Conservation (phyloP, 2,113 vertebrate genomes). For the Tamias sibiricus region DNA sequence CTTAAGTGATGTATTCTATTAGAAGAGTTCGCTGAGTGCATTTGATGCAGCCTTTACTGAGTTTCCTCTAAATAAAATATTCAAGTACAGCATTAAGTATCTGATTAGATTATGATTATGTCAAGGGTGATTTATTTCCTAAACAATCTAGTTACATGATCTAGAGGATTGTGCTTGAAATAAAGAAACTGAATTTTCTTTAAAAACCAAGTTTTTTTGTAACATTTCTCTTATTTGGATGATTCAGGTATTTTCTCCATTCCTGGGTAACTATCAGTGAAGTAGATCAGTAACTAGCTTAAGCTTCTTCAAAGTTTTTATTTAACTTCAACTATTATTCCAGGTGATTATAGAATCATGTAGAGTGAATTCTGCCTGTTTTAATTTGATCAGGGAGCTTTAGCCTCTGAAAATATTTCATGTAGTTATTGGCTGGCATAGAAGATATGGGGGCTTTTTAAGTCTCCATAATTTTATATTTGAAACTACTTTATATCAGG, state of each 20-base stretch:
- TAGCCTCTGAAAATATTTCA: neutral
- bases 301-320: neutral
- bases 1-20: neutral
- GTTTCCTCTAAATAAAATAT: conserved; percentile 49
- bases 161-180: neutral
- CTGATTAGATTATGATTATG: neutral
- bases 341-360: neutral
- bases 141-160: conserved; percentile 14
- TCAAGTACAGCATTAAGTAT: neutral
- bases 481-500: neutral
- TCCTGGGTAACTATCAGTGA: neutral
- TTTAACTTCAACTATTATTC: neutral
- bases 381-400: neutral
- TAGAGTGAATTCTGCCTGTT: neutral
- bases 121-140: conserved; percentile 34
- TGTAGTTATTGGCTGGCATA: neutral
- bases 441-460: neutral
- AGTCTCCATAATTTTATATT: neutral
- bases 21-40: neutral
- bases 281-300: neutral
- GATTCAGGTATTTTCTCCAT: neutral
- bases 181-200: conserved; percentile 38
- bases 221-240: neutral
- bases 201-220: neutral
- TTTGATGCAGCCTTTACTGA: neutral